Evolutionary conservation across 2,797 vertebrate species (phyloP).

Genomic region (Garrulus glandarius): DNA sequence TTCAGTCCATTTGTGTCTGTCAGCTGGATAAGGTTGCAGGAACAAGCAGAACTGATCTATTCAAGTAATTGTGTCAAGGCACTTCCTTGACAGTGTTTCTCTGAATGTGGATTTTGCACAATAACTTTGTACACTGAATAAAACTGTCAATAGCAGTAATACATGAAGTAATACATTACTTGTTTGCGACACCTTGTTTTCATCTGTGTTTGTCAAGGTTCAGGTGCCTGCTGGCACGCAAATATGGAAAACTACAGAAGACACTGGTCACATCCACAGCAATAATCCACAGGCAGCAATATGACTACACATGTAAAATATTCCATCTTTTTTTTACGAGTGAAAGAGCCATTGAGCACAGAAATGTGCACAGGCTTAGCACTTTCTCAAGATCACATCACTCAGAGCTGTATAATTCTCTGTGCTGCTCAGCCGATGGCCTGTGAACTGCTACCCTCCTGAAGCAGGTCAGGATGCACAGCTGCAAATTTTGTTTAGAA

Average conservation of each 20-base stretch:
- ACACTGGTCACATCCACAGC: background rate
- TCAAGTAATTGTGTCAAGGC: background rate
- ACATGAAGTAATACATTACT: background rate
- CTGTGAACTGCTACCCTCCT: background rate
- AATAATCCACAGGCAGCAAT: background rate
- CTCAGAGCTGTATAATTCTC: accelerated
- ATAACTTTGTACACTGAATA: background rate
- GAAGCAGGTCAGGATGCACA: background rate
- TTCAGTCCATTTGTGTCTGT: background rate
- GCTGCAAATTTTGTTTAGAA: background rate
- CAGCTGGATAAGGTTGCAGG: background rate
- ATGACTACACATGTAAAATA: background rate
- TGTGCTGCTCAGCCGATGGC: accelerated
- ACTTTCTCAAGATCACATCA: background rate
- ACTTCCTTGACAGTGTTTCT: background rate
- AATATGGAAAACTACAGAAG: background rate
- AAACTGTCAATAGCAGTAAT: background rate
- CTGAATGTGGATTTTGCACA: background rate
- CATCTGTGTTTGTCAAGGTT: background rate
- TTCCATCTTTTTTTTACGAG: accelerated
- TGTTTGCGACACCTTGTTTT: background rate
- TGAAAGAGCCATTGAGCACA: background rate
- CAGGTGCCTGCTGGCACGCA: background rate
- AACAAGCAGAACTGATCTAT: background rate
- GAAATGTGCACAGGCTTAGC: background rate